Percentiles rank a stretch among this genome's conserved stretches.
These are phyloP conservation scores for Alexandromys fortis DNA, from an alignment of 2,113 vertebrate genomes.

Conservation along the genomic window DNA sequence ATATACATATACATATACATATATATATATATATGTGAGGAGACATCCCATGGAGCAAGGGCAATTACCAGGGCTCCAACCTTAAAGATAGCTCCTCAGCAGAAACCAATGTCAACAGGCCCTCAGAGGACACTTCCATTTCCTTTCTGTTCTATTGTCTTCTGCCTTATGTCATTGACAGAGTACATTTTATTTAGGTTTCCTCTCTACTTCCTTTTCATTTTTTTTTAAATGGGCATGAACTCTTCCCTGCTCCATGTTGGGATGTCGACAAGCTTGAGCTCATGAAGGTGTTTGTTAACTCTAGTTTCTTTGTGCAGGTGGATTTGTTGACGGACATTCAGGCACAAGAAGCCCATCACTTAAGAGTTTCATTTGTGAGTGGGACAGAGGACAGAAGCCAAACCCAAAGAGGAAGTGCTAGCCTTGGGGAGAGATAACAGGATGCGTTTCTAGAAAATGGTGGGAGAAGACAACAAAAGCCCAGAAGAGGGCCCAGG, in stretches of 20 bases:
- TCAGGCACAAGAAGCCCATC: neutral
- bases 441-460: neutral
- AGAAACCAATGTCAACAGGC: neutral
- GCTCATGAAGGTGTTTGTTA: neutral
- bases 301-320: neutral
- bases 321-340: neutral
- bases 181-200: neutral
- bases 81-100: neutral
- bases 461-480: neutral
- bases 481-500: neutral
- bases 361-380: neutral
- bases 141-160: neutral
- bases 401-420: neutral
- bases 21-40: neutral
- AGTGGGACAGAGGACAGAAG: accelerated
- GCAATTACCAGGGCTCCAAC: neutral
- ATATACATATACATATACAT: too few relatives aligned
- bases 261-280: neutral
- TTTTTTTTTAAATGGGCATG: neutral
- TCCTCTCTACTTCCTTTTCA: neutral
- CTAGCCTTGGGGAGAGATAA: neutral
- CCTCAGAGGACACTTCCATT: neutral
- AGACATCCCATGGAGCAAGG: neutral
- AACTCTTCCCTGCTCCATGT: neutral
- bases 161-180: too few relatives aligned